A percentile compares a stretch with the other conserved stretches of the same genome.
These are phyloP conservation scores for Pteropus alecto DNA, from an alignment of 2,113 vertebrate genomes.

Conservation along the genomic window DNA sequence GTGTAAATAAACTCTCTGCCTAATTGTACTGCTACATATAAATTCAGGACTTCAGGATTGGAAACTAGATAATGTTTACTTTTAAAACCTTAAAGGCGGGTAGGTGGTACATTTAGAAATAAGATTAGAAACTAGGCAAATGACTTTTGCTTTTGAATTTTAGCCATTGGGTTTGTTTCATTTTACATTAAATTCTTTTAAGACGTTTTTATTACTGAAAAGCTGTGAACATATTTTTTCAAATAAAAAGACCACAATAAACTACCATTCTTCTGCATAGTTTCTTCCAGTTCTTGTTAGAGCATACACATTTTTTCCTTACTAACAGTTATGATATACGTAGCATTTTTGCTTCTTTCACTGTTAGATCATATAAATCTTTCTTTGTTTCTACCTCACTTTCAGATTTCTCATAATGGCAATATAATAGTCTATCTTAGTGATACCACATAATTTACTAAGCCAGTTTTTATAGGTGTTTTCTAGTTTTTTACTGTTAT, in stretches of 20 bases:
- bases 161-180: background rate
- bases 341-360: background rate
- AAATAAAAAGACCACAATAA: background rate
- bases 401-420: background rate
- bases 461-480: background rate
- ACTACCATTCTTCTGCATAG: background rate
- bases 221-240: background rate
- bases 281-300: background rate
- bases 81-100: background rate
- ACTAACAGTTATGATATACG: background rate
- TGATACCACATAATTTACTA: background rate
- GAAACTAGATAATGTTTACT: constrained; percentile 25
- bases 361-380: background rate
- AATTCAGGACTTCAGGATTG: background rate
- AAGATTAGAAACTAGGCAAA: background rate
- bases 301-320: background rate
- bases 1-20: constrained; percentile 74
- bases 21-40: constrained; percentile 35
- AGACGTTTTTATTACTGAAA: constrained; percentile 10
- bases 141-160: constrained; percentile 25
- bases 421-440: background rate
- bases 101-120: background rate
- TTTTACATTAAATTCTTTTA: background rate
- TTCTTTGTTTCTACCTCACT: background rate
- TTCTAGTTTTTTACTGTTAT: background rate